phyloP scores from a whole-genome alignment of 2,113 vertebrate species.

The Labrus mixtus region DNA sequence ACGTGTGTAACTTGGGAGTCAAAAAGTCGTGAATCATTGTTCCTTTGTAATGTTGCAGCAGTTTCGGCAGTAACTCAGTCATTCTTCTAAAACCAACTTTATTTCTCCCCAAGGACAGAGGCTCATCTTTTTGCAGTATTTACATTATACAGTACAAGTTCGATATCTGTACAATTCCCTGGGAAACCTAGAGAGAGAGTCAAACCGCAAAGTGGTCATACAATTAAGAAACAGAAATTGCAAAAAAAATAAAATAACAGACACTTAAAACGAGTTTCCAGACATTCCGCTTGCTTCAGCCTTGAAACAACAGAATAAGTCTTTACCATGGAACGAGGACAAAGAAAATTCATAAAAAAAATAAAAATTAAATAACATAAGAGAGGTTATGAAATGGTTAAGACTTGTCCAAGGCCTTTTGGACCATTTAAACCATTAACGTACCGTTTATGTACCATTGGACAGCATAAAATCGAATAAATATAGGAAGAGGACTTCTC shows the following conservation, averaged over 20 bases:
- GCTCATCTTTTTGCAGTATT: conserved; percentile 77
- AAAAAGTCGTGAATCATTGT: background rate
- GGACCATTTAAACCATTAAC: conserved; percentile 32
- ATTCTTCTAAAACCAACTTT: conserved; percentile 63
- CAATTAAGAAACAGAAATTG: conserved; percentile 32
- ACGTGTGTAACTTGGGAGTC: background rate
- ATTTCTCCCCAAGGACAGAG: conserved; percentile 68
- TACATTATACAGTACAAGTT: conserved; percentile 77
- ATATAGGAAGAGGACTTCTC: conserved; percentile 45
- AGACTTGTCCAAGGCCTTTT: conserved; percentile 20
- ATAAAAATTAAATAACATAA: conserved; percentile 75
- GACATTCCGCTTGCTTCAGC: conserved; percentile 15
- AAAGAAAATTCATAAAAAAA: conserved; percentile 31
- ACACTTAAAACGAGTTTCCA: conserved; percentile 39
- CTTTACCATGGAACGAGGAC: background rate
- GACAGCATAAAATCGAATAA: conserved; percentile 51
- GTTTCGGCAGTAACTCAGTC: background rate
- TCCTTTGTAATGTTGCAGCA: background rate
- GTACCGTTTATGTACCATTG: conserved; percentile 56
- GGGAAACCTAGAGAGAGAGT: conserved; percentile 38
- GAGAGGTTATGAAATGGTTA: conserved; percentile 55
- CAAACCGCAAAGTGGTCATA: conserved; percentile 37
- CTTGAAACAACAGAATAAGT: conserved; percentile 17
- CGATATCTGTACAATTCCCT: conserved; percentile 63
- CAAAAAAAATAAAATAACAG: conserved; percentile 40